Conservation (phyloP, 2,113 vertebrate genomes). For the Rissa tridactyla region DNA sequence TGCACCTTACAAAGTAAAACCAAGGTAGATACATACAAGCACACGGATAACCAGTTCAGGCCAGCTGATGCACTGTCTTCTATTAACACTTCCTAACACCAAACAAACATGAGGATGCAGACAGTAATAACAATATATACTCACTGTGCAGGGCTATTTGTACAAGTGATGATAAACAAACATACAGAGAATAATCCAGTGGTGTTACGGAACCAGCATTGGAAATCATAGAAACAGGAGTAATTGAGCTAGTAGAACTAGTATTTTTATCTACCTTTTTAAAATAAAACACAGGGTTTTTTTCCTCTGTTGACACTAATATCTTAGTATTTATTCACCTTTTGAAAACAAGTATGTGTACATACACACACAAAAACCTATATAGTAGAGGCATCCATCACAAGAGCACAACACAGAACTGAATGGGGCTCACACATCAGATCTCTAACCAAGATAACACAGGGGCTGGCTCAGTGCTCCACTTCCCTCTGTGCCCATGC, state of each 20-base stretch:
- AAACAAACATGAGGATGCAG: background rate
- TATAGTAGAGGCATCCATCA: background rate
- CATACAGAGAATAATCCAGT: background rate
- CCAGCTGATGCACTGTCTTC: background rate
- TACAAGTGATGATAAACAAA: background rate
- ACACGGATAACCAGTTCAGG: background rate
- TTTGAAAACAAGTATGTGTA: background rate
- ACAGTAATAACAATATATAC: background rate
- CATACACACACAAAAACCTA: background rate
- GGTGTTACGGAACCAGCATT: background rate
- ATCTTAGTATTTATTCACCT: background rate
- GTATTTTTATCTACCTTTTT: background rate
- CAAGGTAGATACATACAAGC: background rate
- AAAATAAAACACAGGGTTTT: background rate
- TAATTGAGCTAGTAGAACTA: background rate
- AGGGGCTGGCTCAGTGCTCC: background rate
- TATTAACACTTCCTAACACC: background rate
- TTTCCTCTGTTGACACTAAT: background rate
- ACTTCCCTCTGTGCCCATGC: background rate
- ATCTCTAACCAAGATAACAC: background rate
- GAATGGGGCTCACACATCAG: background rate
- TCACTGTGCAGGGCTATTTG: background rate
- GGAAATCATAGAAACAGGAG: background rate
- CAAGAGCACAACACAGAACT: background rate
- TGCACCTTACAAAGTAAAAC: background rate